Evolutionary conservation across 2,888 invertebrate genomes (phyloP).

Genomic region (Colletes collaris): DNA sequence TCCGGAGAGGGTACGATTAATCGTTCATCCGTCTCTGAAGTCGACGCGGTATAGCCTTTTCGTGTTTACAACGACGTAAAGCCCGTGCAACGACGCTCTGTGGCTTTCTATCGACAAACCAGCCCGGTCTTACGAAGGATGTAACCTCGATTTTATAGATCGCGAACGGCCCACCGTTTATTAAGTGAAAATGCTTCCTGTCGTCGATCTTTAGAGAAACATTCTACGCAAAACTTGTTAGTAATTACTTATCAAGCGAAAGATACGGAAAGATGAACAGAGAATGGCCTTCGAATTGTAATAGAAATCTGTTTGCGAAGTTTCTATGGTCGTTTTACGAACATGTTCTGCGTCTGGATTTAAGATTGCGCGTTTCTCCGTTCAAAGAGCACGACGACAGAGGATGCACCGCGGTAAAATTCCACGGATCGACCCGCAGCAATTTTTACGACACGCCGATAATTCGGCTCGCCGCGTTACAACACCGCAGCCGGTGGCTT

Average conservation of each 20-base stretch:
- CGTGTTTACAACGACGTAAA: constrained; percentile 64
- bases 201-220: background rate
- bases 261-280: no score
- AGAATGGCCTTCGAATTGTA: no score
- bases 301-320: no score
- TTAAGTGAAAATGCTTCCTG: constrained; percentile 20
- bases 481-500: constrained; percentile 51
- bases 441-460: constrained; percentile 65
- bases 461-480: constrained; percentile 59
- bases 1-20: constrained; percentile 73
- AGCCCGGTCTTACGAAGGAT: constrained; percentile 35
- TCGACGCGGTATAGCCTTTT: constrained; percentile 45
- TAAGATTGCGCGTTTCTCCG: background rate
- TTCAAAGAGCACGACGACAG: background rate
- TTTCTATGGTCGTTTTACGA: no score
- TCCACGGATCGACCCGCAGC: constrained; percentile 54
- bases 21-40: constrained; percentile 58
- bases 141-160: constrained; percentile 51
- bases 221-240: background rate
- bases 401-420: constrained; percentile 54
- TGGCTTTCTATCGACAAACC: constrained; percentile 30
- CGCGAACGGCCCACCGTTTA: constrained; percentile 21
- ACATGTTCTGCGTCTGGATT: no score
- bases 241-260: no score
- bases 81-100: constrained; percentile 18